These are phyloP conservation scores for Eublepharis macularius DNA, from an alignment of 2,113 vertebrate genomes.

Conservation along the genomic window DNA sequence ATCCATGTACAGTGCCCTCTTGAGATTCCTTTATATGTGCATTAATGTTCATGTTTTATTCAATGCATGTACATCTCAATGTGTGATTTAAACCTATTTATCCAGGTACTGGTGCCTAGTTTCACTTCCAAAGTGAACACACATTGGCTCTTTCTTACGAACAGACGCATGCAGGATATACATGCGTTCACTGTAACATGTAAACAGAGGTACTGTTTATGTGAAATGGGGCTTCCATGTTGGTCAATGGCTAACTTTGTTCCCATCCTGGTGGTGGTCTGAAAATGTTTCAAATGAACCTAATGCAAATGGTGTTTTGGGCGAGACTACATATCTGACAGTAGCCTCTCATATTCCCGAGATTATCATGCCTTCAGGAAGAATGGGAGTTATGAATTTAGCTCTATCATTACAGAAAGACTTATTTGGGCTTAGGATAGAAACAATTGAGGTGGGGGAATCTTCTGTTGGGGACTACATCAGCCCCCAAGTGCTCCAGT, in stretches of 20 bases:
- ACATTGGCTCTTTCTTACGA: too few relatives aligned
- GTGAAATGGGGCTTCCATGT: neutral
- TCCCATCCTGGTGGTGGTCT: neutral
- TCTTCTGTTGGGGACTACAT: conserved; percentile 33
- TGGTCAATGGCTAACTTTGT: neutral
- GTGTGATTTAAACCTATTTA: too few relatives aligned
- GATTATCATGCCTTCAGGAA: neutral
- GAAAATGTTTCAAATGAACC: neutral
- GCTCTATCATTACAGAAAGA: neutral
- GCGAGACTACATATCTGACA: neutral
- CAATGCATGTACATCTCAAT: too few relatives aligned
- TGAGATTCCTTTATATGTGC: too few relatives aligned
- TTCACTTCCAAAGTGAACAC: too few relatives aligned
- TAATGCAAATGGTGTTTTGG: neutral
- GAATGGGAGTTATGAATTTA: too few relatives aligned
- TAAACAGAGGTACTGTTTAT: too few relatives aligned
- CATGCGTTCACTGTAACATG: too few relatives aligned
- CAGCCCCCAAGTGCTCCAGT: neutral
- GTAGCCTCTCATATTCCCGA: neutral
- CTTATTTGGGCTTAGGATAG: neutral
- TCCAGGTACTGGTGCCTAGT: too few relatives aligned
- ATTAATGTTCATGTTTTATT: too few relatives aligned
- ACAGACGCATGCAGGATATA: too few relatives aligned
- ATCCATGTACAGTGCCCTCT: too few relatives aligned
- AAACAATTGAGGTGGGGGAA: neutral